Evolutionary conservation across 2,797 vertebrate species (phyloP).

Genomic region (Hyperoplus lanceolatus): DNA sequence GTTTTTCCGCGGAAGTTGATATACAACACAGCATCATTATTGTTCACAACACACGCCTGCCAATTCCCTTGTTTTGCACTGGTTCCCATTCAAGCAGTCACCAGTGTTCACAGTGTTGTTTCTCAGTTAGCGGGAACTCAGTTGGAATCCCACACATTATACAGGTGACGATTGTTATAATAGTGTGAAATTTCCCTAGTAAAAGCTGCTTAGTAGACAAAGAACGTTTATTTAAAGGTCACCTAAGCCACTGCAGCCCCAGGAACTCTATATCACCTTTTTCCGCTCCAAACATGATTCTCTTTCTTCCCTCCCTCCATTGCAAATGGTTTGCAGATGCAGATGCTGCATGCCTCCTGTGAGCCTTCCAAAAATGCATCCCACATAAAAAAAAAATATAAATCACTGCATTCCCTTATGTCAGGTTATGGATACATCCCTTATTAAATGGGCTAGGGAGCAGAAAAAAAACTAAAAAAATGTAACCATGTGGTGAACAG

Average conservation of each 20-base stretch:
- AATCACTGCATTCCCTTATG: conserved; percentile 77
- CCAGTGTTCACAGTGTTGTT: neutral
- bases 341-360: conserved; percentile 60
- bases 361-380: conserved; percentile 73
- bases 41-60: too few species aligned
- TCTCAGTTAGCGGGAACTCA: neutral
- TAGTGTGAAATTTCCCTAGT: neutral
- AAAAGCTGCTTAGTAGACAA: conserved; percentile 24
- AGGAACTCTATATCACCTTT: conserved; percentile 46
- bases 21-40: neutral
- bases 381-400: conserved; percentile 80
- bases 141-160: conserved; percentile 4
- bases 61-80: too few species aligned
- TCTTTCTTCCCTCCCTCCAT: conserved; percentile 51
- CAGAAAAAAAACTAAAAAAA: conserved; percentile 8
- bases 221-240: conserved; percentile 46
- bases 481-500: conserved; percentile 39
- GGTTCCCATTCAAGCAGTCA: neutral
- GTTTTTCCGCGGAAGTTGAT: neutral
- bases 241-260: conserved; percentile 8
- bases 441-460: conserved; percentile 59
- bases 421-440: conserved; percentile 72
- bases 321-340: conserved; percentile 77
- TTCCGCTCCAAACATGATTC: conserved; percentile 25
- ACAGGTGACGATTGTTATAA: neutral